These are phyloP conservation scores for Drosophila multiciliata DNA, from an alignment of 2,888 invertebrate species.

Conservation along the genomic window DNA sequence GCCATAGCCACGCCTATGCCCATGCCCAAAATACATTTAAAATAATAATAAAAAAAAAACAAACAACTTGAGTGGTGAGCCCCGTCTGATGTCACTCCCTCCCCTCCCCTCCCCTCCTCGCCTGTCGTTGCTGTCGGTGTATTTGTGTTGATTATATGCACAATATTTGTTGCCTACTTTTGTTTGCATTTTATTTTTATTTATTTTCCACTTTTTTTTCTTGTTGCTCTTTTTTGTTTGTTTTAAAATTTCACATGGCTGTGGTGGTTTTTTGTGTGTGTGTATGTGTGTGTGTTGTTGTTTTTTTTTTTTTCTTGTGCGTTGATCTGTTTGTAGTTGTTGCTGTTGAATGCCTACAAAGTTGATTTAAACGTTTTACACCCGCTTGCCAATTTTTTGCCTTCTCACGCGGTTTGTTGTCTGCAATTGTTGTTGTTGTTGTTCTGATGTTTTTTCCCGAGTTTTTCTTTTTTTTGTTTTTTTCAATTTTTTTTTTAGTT, in stretches of 20 bases:
- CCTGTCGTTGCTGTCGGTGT: constrained; percentile 1
- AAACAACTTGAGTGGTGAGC: constrained; percentile 43
- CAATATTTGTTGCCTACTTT: constrained; percentile 58
- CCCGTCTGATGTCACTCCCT: constrained; percentile 6
- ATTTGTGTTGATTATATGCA: constrained; percentile 54
- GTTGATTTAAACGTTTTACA: constrained; percentile 74
- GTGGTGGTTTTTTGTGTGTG: not conserved
- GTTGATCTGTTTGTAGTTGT: constrained; percentile 1
- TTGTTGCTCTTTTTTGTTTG: constrained; percentile 33
- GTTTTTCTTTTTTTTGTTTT: constrained; percentile 34
- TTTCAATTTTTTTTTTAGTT: constrained; percentile 55
- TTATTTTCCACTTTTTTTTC: constrained; percentile 20
- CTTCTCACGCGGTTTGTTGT: constrained; percentile 41
- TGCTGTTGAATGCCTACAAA: constrained; percentile 40
- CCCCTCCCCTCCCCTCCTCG: not conserved
- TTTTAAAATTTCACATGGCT: constrained; percentile 42
- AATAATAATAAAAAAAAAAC: constrained; percentile 1
- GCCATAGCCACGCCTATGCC: constrained; percentile 18
- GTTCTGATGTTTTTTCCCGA: constrained; percentile 28
- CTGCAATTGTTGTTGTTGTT: constrained; percentile 30
- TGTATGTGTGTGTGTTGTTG: no score
- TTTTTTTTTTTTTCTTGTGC: constrained; percentile 6
- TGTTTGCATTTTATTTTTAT: constrained; percentile 30
- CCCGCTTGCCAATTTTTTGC: constrained; percentile 49
- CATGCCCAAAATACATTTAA: constrained; percentile 1